Base-by-base conservation (phyloP, 2,888 invertebrate genomes). In the Pandemis corylana region DNA sequence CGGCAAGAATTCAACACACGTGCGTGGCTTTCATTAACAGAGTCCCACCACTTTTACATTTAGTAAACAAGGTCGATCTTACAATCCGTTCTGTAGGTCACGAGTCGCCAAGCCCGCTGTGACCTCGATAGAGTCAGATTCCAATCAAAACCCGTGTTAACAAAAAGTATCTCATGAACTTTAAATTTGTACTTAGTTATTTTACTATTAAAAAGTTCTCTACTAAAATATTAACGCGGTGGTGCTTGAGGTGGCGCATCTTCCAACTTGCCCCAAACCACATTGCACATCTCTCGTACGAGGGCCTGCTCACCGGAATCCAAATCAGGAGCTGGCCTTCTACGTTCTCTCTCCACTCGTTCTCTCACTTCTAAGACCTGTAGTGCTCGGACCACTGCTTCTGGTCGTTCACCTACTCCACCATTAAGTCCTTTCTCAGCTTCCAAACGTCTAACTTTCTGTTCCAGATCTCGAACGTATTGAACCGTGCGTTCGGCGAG, bases 201-300 rank as follows among this genome's bases (percentile, higher is more conserved):
- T 63, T 73, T 64, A 46, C n/a, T 15, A 74, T 62, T 41, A 41
- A 62, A 62, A 1, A 53, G 42, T 46, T 64, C 20, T 62, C 20
- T 36, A n/a, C 5, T 59, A 51, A 28, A n/a, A 68, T 68, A 86
- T 90, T 86, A 89, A 81, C 93, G 93, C 12, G 93, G 94, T 0
- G 94, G 93, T 0, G 93, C 93, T 77, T 91, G 93, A 64, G 96
- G 96, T n/a, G 97, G 97, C 63, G 96, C 97, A 82, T 98, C 97
- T 90, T 98, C 98, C 71, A 98, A 90, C 90, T 98, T 98, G 78
- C 98, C 96, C 98, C 98, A 98, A 61, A 98, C 98, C 68, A 98
- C 98, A 92, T 99, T 98, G 92, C 98, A 99, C 98, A 99, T 98
- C 94, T 99, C 98, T 82, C 98, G 95, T 67, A 99, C 98, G 72